These are phyloP conservation scores for Myotis myotis DNA, from an alignment of 2,797 vertebrate species.

Conservation along the genomic window DNA sequence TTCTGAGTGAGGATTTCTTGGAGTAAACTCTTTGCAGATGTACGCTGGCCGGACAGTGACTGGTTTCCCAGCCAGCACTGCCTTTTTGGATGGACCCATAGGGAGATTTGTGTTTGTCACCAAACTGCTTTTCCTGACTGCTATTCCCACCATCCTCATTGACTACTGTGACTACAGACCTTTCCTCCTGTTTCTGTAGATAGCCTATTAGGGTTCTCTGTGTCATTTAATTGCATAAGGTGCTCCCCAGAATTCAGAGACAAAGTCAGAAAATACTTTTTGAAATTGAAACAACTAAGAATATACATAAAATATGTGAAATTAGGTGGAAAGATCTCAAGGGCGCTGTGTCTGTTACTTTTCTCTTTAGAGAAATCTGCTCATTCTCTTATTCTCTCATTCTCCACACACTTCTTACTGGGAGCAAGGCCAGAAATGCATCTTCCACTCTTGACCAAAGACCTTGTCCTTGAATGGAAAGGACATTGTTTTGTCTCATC, in stretches of 20 bases:
- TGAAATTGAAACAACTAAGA: slow-evolving; percentile 46
- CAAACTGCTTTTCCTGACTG: background rate
- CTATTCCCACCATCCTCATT: background rate
- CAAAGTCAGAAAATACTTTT: slow-evolving; percentile 25
- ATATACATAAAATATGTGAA: slow-evolving; percentile 27
- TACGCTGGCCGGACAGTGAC: background rate
- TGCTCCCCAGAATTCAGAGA: background rate
- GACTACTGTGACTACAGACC: background rate
- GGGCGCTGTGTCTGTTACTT: background rate
- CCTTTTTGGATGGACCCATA: background rate
- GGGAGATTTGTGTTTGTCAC: background rate
- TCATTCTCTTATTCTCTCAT: background rate
- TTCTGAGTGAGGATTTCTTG: background rate
- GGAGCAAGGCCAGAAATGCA: accelerated
- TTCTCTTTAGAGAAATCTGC: background rate
- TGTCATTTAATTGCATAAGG: slow-evolving; percentile 45
- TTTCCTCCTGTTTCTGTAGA: slow-evolving; percentile 15
- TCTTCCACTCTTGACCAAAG: background rate
- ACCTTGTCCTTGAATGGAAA: background rate
- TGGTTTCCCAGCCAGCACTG: background rate
- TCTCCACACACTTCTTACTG: background rate
- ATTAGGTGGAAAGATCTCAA: slow-evolving; percentile 2
- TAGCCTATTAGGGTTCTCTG: slow-evolving; percentile 28
- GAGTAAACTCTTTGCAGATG: background rate
- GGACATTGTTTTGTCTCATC: background rate